A percentile compares a stretch with the other conserved stretches of the same genome.
Evolutionary conservation across 2,888 invertebrate species (phyloP).

Genomic region (Ypsolopha sequella): DNA sequence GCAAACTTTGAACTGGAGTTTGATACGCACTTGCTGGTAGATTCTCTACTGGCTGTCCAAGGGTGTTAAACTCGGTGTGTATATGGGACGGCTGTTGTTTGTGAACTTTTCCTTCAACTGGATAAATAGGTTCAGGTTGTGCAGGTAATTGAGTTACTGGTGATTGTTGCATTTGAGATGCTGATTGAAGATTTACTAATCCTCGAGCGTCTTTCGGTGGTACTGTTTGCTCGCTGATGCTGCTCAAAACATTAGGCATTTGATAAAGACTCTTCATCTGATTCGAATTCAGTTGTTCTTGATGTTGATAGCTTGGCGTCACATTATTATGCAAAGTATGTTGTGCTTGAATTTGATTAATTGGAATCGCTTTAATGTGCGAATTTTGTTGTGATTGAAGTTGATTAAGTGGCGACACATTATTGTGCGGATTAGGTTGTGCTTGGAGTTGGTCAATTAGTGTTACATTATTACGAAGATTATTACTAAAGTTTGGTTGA

Average conservation of each 20-base stretch:
- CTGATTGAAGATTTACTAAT: background rate
- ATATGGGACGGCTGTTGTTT: too few relatives aligned
- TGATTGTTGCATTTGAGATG: background rate
- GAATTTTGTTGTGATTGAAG: too few relatives aligned
- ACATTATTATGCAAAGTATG: too few relatives aligned
- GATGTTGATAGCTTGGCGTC: background rate
- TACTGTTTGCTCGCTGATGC: too few relatives aligned
- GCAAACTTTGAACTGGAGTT: constrained; percentile 22
- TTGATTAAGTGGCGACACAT: too few relatives aligned
- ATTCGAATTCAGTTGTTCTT: background rate
- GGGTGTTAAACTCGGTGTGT: constrained; percentile 35
- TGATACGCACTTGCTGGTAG: constrained; percentile 33
- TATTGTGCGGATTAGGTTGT: too few relatives aligned
- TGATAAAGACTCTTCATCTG: background rate
- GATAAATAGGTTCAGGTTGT: background rate
- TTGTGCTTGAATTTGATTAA: too few relatives aligned
- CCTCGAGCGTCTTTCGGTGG: too few relatives aligned
- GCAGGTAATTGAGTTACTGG: background rate
- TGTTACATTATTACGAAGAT: too few relatives aligned
- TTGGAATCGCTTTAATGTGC: too few relatives aligned
- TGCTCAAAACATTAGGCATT: background rate
- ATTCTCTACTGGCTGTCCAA: constrained; percentile 49
- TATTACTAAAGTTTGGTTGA: too few relatives aligned
- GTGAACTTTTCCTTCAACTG: background rate
- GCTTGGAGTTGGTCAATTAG: too few relatives aligned